phyloP scores from a whole-genome alignment of 2,797 vertebrate species.

The Anguilla marmorata region DNA sequence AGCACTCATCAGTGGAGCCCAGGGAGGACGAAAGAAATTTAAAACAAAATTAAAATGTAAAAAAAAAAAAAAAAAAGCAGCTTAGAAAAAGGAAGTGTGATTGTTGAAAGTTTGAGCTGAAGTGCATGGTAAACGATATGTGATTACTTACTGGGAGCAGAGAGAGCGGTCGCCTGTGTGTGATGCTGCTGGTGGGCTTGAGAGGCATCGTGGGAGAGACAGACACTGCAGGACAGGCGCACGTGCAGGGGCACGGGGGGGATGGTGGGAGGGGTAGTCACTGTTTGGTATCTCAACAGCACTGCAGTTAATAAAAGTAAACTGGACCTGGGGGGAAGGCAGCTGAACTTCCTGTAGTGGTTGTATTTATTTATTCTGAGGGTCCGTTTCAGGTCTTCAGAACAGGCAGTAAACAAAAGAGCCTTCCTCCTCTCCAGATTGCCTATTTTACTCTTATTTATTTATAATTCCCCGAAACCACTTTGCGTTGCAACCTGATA shows the following conservation, averaged over 20 bases:
- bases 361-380: slow-evolving; percentile 77
- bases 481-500: slow-evolving; percentile 71
- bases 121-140: slow-evolving; percentile 22
- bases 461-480: slow-evolving; percentile 73
- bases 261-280: slow-evolving; percentile 41
- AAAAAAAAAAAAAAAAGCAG: neutral
- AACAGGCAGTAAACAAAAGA: slow-evolving; percentile 72
- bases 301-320: slow-evolving; percentile 77
- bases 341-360: slow-evolving; percentile 75
- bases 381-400: slow-evolving; percentile 71
- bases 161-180: slow-evolving; percentile 32
- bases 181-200: slow-evolving; percentile 31
- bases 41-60: neutral
- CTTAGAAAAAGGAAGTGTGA: neutral
- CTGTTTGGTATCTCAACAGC: slow-evolving; percentile 72
- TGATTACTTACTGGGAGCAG: slow-evolving; percentile 28
- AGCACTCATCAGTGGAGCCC: neutral
- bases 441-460: slow-evolving; percentile 68
- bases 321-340: slow-evolving; percentile 65
- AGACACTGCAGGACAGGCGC: slow-evolving; percentile 29
- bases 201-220: slow-evolving; percentile 7
- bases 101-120: neutral
- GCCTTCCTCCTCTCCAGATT: slow-evolving; percentile 59
- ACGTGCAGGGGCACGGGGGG: slow-evolving; percentile 39
- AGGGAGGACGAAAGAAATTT: neutral